phyloP scores from a whole-genome alignment of 2,797 vertebrate species.

The Rhadinocentrus ornatus region DNA sequence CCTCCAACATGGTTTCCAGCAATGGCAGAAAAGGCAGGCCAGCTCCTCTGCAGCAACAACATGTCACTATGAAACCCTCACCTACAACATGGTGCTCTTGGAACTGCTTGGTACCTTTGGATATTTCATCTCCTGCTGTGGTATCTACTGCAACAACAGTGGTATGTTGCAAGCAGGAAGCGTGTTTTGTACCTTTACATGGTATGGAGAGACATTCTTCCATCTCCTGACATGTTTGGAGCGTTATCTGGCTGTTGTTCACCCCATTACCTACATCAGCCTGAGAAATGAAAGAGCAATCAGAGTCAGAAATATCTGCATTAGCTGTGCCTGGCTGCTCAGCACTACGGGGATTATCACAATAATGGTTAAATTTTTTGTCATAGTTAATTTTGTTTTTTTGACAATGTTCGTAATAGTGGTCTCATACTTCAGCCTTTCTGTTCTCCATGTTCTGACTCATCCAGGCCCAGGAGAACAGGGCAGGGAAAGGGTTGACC shows the following conservation, averaged over 20 bases:
- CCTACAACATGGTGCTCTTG: constrained; percentile 1
- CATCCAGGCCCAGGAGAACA: neutral
- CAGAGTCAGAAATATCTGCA: neutral
- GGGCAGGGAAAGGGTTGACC: neutral
- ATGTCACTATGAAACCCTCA: neutral
- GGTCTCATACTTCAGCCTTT: neutral
- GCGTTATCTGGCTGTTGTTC: constrained; percentile 21
- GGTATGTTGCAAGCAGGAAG: neutral
- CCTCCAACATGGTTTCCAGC: neutral
- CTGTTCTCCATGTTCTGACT: neutral
- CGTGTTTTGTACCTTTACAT: neutral
- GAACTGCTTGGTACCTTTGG: neutral
- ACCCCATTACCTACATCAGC: constrained; percentile 10
- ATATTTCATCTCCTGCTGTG: neutral
- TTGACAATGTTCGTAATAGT: neutral
- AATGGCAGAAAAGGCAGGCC: neutral
- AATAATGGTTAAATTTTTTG: rapidly evolving
- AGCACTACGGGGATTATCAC: neutral
- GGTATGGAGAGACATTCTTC: neutral
- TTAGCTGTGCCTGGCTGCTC: neutral
- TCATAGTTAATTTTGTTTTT: neutral
- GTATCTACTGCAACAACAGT: neutral
- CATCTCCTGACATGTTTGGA: constrained; percentile 21
- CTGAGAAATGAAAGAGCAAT: neutral
- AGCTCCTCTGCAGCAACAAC: neutral